A percentile compares a stretch with the other conserved stretches of the same genome.
These are phyloP conservation scores for Limnephilus auricula DNA, from an alignment of 2,888 invertebrate genomes.

Conservation along the genomic window DNA sequence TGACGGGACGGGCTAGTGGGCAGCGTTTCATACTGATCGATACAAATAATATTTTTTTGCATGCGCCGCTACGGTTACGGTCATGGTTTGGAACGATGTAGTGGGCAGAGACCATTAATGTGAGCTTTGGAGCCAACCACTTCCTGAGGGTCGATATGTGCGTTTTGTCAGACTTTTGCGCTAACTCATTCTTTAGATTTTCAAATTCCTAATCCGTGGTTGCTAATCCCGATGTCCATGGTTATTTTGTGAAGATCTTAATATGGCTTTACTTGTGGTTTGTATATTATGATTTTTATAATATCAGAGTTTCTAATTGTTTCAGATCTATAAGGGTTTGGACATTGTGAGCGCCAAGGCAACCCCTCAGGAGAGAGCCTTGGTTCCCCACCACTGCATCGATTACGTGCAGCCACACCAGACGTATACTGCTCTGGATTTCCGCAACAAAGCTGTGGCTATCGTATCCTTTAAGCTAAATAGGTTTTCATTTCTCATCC, in stretches of 20 bases:
- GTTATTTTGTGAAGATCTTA: not conserved
- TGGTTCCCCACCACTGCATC: conserved; percentile 91
- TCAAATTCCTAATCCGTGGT: not conserved
- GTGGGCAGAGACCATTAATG: too few relatives aligned
- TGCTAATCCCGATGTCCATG: not conserved
- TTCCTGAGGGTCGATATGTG: not conserved
- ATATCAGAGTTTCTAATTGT: conserved; percentile 53
- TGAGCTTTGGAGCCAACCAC: not conserved
- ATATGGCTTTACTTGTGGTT: not conserved
- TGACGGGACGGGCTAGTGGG: too few relatives aligned
- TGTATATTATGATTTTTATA: not conserved
- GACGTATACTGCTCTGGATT: conserved; percentile 90
- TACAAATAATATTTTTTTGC: too few relatives aligned
- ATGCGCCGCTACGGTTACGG: too few relatives aligned
- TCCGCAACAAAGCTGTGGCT: conserved; percentile 87
- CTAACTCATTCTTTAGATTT: not conserved
- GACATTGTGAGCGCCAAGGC: conserved; percentile 97
- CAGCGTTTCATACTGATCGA: too few relatives aligned
- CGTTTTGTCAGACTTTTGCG: too few relatives aligned
- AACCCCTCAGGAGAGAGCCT: conserved; percentile 84
- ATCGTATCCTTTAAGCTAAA: conserved; percentile 79
- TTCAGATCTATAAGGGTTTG: conserved; percentile 94
- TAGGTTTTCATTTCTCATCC: too few relatives aligned
- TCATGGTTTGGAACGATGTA: too few relatives aligned
- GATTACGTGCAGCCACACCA: conserved; percentile 89